Evolutionary conservation across 2,888 invertebrate species (phyloP), one percentile per base, ranked within the genome.

Genomic region (Arge pagana): DNA sequence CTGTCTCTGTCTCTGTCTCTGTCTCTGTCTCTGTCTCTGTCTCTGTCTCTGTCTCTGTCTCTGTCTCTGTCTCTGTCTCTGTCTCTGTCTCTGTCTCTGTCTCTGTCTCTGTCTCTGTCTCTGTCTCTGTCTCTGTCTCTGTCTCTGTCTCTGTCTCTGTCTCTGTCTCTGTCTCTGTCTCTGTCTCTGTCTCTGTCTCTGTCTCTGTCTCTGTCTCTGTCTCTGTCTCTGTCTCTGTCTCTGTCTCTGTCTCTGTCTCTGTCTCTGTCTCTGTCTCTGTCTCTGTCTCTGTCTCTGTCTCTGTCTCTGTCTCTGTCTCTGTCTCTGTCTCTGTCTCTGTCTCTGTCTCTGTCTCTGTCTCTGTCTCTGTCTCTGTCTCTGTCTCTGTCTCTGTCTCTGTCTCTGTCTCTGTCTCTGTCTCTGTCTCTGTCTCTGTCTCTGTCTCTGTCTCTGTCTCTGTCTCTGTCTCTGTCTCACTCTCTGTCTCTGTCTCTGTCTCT

Each of bases 61-160:
- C 28, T 10, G 28, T n/a, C n/a, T n/a, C n/a, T n/a, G n/a, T n/a
- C 28, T 26, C 28, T 10, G 28, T 26, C 28, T 26, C 28, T 10
- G 28, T 26, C 28, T 26, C 28, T 10, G 28, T 26, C 28, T 26
- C 28, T 10, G 28, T 26, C 28, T 26, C 28, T 10, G 28, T 26
- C 28, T 26, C 28, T 10, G 28, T 26, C 28, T 26, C 28, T 10
- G 28, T 26, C 28, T 26, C 28, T 10, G 28, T 26, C 28, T 26
- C 28, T 7, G 28, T 26, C 28, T 26, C 48, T 40, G 39, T 41
- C 48, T 48, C 48, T 41, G 4, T 48, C 4, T 48, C 48, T 6
- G 19, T 11, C 48, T 30, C 21, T 31, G 28, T 37, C 15, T 18
- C 39, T 35, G 39, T 8, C n/a, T 18, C 26, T 13, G n/a, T 35